Percentiles rank a stretch among this genome's conserved stretches.
Conservation (phyloP, 1,140 invertebrate genomes). For the Caerostris darwini region DNA sequence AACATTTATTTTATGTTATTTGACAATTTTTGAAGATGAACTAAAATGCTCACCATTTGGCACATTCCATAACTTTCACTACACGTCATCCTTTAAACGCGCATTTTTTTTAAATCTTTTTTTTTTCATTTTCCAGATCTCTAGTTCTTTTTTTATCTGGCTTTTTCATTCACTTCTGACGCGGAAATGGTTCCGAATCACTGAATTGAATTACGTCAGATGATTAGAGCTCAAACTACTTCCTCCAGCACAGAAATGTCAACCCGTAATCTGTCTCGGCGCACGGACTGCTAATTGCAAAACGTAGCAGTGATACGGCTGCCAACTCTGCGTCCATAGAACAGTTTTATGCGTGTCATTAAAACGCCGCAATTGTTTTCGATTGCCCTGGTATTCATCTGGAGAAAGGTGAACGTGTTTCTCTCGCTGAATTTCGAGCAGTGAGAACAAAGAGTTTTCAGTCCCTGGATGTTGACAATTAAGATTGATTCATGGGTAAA, state of each 20-base stretch:
- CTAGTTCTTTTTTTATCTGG: neutral
- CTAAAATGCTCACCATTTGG: no score
- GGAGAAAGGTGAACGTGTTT: neutral
- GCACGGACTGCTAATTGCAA: neutral
- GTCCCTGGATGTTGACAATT: no score
- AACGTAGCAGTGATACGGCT: neutral
- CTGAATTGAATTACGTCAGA: conserved; percentile 66
- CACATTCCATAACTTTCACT: neutral
- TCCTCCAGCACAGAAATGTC: conserved; percentile 30
- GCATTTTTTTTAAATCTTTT: neutral
- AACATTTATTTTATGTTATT: no score
- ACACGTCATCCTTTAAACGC: neutral
- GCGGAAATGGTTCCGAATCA: conserved; percentile 51
- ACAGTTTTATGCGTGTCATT: neutral
- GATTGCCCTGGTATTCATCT: neutral
- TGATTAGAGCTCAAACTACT: conserved; percentile 40
- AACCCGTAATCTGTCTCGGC: neutral
- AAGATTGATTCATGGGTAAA: no score
- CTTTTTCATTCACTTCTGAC: neutral
- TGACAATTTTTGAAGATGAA: no score
- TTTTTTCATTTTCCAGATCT: no score
- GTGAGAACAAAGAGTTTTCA: no score
- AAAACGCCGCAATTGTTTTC: neutral
- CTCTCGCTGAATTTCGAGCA: no score
- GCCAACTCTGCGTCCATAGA: neutral